Conservation (phyloP, 1,140 invertebrate genomes). For the Calosoma granatense region DNA sequence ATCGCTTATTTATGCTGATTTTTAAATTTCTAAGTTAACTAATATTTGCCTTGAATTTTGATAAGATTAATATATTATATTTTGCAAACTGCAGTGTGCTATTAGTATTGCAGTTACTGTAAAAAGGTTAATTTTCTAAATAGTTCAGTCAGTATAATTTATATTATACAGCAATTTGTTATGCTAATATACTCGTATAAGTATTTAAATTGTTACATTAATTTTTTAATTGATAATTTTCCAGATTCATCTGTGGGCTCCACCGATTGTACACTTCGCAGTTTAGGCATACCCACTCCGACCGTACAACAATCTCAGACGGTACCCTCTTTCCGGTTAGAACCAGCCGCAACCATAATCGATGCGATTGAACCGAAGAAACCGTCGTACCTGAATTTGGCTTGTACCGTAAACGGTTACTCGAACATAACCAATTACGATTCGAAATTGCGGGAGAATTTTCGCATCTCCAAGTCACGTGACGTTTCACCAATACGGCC, state of each 20-base stretch:
- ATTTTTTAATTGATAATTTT: no score
- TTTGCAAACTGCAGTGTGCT: no score
- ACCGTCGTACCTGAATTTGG: constrained; percentile 77
- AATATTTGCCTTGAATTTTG: no score
- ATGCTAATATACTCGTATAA: no score
- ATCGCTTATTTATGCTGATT: no score
- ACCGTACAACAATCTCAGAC: neutral
- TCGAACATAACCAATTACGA: constrained; percentile 75
- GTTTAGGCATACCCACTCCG: constrained; percentile 22
- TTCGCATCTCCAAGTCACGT: constrained; percentile 48
- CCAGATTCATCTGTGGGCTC: constrained; percentile 29
- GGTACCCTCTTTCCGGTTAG: neutral
- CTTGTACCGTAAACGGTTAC: constrained; percentile 84
- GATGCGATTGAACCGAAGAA: neutral
- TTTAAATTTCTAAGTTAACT: no score
- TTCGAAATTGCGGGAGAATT: constrained; percentile 60
- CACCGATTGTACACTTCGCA: constrained; percentile 28
- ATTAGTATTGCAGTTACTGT: no score
- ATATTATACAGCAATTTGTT: no score
- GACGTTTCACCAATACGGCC: constrained; percentile 56
- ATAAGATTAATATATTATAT: no score
- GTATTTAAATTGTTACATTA: no score
- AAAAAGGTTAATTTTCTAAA: no score
- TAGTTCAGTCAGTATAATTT: no score
- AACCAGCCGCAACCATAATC: neutral